Conservation (phyloP, 2,797 vertebrate species). For the Rhabdomys pumilio region DNA sequence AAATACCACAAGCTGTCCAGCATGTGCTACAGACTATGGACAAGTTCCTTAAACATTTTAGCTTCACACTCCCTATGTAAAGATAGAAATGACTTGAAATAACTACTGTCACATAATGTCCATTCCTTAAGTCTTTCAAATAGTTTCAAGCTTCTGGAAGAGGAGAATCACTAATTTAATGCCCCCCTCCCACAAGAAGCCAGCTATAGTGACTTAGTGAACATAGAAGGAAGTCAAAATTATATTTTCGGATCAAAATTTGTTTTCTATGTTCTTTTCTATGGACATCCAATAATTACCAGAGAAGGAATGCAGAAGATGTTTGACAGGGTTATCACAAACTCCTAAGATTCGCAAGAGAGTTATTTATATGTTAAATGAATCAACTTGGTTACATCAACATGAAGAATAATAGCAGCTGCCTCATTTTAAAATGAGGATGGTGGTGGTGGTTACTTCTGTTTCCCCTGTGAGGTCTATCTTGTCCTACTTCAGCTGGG, state of each 20-base stretch:
- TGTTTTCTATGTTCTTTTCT: background rate
- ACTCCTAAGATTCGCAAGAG: background rate
- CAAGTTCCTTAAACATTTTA: background rate
- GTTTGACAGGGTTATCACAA: conserved; percentile 36
- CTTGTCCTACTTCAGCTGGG: background rate
- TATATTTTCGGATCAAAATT: conserved; percentile 24
- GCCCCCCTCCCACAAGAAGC: background rate
- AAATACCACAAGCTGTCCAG: background rate
- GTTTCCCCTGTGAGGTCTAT: background rate
- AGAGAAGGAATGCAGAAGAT: conserved; percentile 1
- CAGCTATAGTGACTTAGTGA: conserved; percentile 19
- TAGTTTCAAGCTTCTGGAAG: background rate
- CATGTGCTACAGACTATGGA: background rate
- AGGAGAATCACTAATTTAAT: conserved; percentile 6
- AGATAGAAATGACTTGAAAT: background rate
- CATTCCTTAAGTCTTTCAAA: background rate
- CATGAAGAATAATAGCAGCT: background rate
- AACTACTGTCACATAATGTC: conserved; percentile 10
- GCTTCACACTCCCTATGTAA: background rate
- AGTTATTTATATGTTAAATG: background rate
- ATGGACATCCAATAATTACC: background rate
- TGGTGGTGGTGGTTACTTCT: background rate
- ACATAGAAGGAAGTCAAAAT: conserved; percentile 35
- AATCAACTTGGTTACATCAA: conserved; percentile 38
- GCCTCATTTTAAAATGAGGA: background rate